Base-by-base conservation (phyloP, 2,888 invertebrate species). In the Brenthis daphne region DNA sequence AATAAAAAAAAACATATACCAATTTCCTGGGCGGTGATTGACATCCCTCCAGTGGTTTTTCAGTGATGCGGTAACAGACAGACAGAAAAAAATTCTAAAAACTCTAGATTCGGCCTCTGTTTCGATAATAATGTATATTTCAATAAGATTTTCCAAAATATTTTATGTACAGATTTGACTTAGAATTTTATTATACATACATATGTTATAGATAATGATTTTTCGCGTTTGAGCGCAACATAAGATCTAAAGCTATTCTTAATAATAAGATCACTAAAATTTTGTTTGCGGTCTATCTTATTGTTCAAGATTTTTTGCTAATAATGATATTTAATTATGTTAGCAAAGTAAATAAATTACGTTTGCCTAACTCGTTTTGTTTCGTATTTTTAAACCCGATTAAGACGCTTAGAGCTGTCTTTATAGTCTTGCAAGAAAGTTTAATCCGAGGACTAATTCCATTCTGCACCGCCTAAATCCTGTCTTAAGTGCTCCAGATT, bases 361-460 rank as follows among this genome's bases (percentile, higher is more conserved):
- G 60, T 64, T 24, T 64, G 54, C 56, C 24, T 64, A 68, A 66
- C 64, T 64, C 58, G 54, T 63, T 71, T 56, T 53, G 58, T 71
- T 61, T 50, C 53, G 63, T 53, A 69, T 69, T 71, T 71, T 71
- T 60, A 60, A 29, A 66, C 70, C 65, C 64, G 68, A 70, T 72
- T 72, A 72, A 66, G 68, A 64, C 65, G 68, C 66, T 72, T 68
- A 70, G 65, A 63, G 66, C 58, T 66, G 66, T 66, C 68, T 57
- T 70, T 70, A 68, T 66, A 33, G 70, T 68, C 68, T 66, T 57
- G 68, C 66, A 55, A 57, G 66, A 68, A 72, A 72, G 68, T 72
- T 72, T 68, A 65, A 63, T 68, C 66, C 68, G 70, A 56, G 65
- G 68, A 70, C 72, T 72, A 72, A 72, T 72, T 72, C 70, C 57